Evolutionary conservation across 1,140 invertebrate genomes (phyloP), one percentile per base, ranked within the genome.

Genomic region (Drosophila paulistorum): DNA sequence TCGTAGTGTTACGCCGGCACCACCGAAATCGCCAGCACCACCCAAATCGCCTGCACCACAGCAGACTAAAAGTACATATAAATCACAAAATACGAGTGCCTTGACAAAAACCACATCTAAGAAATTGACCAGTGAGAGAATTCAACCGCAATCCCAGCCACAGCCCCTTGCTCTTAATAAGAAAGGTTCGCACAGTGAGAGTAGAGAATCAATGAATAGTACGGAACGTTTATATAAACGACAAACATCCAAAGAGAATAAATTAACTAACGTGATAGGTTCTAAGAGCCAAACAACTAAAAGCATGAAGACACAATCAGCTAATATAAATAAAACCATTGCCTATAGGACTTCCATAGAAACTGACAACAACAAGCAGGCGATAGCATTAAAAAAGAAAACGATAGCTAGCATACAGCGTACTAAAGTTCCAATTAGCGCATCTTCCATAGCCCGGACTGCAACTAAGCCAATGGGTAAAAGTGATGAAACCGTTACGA

Each of bases 241-340:
- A 78, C 80, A 83, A 62, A 79, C 58, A 84, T 89, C 84, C 55
- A 89, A 90, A 51, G 84, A 89, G 26, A 81, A 87, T 65, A 86
- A 90, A 59, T 60, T 77, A 81, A 48, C 72, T 78, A 75, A 78
- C 70, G 82, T 90, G 82, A 90, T 90, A 90, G 87, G 87, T 61
- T 90, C 89, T 14, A 83, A 81, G 70, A 82, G 87, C 77, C 77
- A 80, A 80, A 60, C 74, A 87, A 87, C 71, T 57, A 86, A 90
- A 84, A 89, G 80, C 77, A 84, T 84, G 77, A 89, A 71, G 67
- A 81, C 84, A 81, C 84, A 89, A 89, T 89, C 84, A 89, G 84
- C 71, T 71, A 83, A 58, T 78, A 61, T 57, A 75, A 79, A 70
- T 54, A 89, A 68, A 79, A 75, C 77, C 78, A 86, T 89, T 83